Percentiles rank a stretch among this genome's conserved stretches.
Conservation (phyloP, 2,113 vertebrate genomes). For the Oxyruncus cristatus region DNA sequence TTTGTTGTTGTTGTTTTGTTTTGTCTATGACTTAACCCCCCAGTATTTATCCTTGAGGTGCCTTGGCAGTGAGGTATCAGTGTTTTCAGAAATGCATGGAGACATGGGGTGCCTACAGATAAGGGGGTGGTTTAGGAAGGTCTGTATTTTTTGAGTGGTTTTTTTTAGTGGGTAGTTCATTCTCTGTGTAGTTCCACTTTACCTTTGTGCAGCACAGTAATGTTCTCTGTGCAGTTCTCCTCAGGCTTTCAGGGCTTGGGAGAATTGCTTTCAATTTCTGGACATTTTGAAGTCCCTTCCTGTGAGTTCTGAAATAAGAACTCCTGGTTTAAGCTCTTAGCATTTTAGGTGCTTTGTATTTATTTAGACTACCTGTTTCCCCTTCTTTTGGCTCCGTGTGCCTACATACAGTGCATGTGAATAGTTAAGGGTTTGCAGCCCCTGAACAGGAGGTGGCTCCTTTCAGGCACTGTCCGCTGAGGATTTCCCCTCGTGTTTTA, state of each 20-base stretch:
- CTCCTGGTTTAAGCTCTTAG: neutral
- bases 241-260: neutral
- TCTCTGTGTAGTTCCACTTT: neutral
- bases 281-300: neutral
- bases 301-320: neutral
- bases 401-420: neutral
- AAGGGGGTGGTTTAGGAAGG: neutral
- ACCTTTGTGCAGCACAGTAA: neutral
- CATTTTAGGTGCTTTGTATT: neutral
- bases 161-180: neutral
- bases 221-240: neutral
- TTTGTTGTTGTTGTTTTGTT: neutral
- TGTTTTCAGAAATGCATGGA: neutral
- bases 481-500: neutral
- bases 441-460: neutral
- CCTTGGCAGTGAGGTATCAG: neutral
- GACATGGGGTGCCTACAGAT: neutral
- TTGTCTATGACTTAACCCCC: neutral
- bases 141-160: neutral
- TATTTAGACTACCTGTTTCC: neutral
- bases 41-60: neutral
- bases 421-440: neutral
- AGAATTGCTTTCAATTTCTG: neutral
- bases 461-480: neutral
- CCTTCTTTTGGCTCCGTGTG: accelerated